Evolutionary conservation across 2,888 invertebrate genomes (phyloP).

Genomic region (Neoitamus cyanurus): DNA sequence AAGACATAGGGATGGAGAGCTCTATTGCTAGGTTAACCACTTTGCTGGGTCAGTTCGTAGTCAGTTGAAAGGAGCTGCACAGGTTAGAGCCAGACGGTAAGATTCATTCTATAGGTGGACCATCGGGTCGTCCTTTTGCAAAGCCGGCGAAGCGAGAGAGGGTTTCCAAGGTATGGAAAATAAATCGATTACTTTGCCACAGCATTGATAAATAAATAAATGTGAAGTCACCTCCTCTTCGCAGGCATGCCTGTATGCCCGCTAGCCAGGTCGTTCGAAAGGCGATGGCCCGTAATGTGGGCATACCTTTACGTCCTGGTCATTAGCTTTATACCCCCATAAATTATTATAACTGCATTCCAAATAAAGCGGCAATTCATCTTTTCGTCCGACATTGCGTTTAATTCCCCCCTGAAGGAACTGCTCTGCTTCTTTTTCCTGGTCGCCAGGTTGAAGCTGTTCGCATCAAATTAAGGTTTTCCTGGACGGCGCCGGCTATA

Average conservation of each 20-base stretch:
- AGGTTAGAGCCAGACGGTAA: background rate
- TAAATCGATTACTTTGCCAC: conserved; percentile 22
- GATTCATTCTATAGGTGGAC: background rate
- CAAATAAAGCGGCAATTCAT: conserved; percentile 19
- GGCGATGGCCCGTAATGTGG: background rate
- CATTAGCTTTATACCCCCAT: conserved; percentile 9
- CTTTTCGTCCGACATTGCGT: conserved; percentile 17
- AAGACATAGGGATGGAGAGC: background rate
- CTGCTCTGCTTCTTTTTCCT: background rate
- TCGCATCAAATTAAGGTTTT: background rate
- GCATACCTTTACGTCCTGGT: background rate
- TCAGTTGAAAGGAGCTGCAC: background rate
- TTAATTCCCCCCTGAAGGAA: conserved; percentile 15
- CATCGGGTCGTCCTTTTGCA: background rate
- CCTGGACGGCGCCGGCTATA: background rate
- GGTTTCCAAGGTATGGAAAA: background rate
- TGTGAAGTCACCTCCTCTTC: background rate
- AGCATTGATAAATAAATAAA: conserved; percentile 29
- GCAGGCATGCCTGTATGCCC: background rate
- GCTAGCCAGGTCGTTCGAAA: background rate
- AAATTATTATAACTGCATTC: conserved; percentile 39
- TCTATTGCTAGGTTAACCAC: background rate
- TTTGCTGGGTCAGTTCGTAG: background rate
- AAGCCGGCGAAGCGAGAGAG: background rate
- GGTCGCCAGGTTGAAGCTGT: background rate